Percentiles rank a stretch among this genome's conserved stretches.
phyloP scores from a whole-genome alignment of 2,888 invertebrate species.

The Stenolophus ochropezus region DNA sequence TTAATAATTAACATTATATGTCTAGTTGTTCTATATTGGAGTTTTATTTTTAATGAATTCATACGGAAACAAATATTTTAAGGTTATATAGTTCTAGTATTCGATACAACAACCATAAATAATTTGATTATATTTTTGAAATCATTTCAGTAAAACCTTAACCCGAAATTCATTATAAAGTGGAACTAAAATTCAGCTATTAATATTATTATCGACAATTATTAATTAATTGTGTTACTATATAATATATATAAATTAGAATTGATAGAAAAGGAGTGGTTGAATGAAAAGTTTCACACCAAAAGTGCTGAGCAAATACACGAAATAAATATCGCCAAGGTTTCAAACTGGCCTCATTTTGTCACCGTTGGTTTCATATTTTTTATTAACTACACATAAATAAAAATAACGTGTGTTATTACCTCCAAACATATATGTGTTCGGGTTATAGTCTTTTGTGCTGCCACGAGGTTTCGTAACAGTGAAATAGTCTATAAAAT shows the following conservation, averaged over 20 bases:
- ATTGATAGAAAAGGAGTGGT: slow-evolving; percentile 5
- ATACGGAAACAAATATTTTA: too few species aligned
- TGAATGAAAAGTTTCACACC: slow-evolving; percentile 1
- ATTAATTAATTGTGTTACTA: too few species aligned
- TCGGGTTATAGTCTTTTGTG: slow-evolving; percentile 22
- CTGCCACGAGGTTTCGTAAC: slow-evolving; percentile 18
- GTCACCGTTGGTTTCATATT: slow-evolving; percentile 23
- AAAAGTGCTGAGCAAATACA: slow-evolving; percentile 22
- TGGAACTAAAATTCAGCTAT: too few species aligned
- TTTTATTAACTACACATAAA: slow-evolving; percentile 38
- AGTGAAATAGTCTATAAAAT: slow-evolving; percentile 33
- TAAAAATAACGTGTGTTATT: slow-evolving; percentile 43
- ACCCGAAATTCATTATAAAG: too few species aligned
- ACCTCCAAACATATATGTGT: slow-evolving; percentile 19
- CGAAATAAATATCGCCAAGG: slow-evolving; percentile 25
- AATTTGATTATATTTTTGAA: too few species aligned
- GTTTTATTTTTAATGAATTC: too few species aligned
- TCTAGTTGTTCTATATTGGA: too few species aligned
- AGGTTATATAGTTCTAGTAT: too few species aligned
- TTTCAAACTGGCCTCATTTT: slow-evolving; percentile 36
- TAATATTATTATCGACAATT: too few species aligned
- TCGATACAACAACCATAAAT: too few species aligned
- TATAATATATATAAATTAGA: not conserved
- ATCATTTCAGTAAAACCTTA: too few species aligned
- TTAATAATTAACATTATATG: too few species aligned